These are phyloP conservation scores for Thunnus maccoyii DNA, from an alignment of 2,113 vertebrate genomes.

Conservation along the genomic window DNA sequence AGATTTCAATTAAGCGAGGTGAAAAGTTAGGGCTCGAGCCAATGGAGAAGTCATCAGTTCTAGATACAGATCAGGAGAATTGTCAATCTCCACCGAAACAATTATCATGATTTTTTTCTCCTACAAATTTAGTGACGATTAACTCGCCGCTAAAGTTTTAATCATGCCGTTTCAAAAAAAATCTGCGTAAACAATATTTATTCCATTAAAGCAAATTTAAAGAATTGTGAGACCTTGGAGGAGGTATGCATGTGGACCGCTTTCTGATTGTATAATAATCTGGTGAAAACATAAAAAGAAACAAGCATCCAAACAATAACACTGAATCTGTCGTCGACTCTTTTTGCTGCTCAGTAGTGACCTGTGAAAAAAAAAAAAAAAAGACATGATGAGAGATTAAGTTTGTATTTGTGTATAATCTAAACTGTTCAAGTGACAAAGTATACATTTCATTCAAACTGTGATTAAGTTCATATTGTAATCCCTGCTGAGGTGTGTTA, in stretches of 20 bases:
- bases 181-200: too few species aligned
- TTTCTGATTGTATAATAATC: background rate
- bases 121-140: background rate
- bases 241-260: too few species aligned
- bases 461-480: background rate
- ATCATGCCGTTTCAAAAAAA: too few species aligned
- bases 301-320: constrained; percentile 36
- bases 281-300: constrained; percentile 26
- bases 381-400: background rate
- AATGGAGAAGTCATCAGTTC: background rate
- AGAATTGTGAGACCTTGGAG: too few species aligned
- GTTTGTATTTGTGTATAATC: background rate
- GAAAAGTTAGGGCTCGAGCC: background rate
- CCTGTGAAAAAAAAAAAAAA: constrained; percentile 43
- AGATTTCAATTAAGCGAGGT: background rate
- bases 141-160: background rate
- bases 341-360: constrained; percentile 69
- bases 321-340: constrained; percentile 20
- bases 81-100: background rate
- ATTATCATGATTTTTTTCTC: background rate
- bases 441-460: background rate
- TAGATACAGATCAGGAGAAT: background rate
- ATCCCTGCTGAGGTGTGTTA: rapidly evolving
- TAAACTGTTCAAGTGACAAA: background rate
- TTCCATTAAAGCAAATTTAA: too few species aligned